Percentiles rank a stretch among this genome's conserved stretches.
Evolutionary conservation across 2,113 vertebrate genomes (phyloP).

Genomic region (Corythaixoides concolor): DNA sequence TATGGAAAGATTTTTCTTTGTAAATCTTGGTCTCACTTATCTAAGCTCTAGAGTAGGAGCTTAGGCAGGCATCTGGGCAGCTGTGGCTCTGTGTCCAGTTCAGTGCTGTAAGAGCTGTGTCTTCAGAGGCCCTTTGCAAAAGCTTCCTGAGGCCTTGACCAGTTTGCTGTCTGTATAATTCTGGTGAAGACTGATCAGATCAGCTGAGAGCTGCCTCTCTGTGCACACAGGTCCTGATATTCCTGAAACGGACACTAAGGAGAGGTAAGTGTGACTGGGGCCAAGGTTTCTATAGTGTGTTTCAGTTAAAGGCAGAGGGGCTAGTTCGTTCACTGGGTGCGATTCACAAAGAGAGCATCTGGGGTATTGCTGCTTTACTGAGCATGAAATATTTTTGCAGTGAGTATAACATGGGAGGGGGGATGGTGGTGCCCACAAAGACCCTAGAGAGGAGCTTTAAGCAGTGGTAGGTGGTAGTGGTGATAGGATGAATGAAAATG

Average conservation of each 20-base stretch:
- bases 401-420: background rate
- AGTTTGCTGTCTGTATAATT: background rate
- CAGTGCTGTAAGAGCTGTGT: background rate
- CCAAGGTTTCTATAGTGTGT: background rate
- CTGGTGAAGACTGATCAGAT: background rate
- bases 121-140: background rate
- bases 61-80: background rate
- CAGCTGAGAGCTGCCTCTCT: conserved; percentile 13
- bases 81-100: background rate
- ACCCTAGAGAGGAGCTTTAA: background rate
- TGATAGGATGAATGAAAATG: background rate
- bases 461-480: background rate
- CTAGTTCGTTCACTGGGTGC: background rate
- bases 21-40: background rate
- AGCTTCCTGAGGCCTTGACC: background rate
- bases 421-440: background rate
- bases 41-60: background rate
- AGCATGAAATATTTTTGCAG: background rate
- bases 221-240: conserved; percentile 87
- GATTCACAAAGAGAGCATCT: background rate
- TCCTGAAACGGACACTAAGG: conserved; percentile 87
- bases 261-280: conserved; percentile 80
- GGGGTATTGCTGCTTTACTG: background rate
- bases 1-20: background rate
- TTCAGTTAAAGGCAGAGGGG: background rate